Base-by-base conservation (phyloP, 2,797 vertebrate species). In the Poecilia wingei region DNA sequence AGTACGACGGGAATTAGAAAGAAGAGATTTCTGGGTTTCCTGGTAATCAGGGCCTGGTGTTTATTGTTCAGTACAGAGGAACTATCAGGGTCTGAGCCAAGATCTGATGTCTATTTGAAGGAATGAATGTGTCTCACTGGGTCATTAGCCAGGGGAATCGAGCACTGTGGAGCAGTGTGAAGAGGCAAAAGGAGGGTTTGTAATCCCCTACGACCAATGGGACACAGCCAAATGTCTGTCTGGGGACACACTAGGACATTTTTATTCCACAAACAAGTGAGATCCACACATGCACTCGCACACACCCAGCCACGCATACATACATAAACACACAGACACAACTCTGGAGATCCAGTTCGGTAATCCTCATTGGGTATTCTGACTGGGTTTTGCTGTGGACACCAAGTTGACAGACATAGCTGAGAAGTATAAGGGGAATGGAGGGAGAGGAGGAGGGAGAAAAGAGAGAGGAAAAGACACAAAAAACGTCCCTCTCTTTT, bases 311-410 rank as follows among this genome's bases (percentile, higher is more conserved):
- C 75, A 82, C 20, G 66, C 77, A 89, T 84, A 82, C 82, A 92
- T 85, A 64, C 80, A 88, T 77, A 90, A 77, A 88, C 43, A 59
- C 86, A 90, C 79, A 83, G 51, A 86, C 77, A 77, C 82, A 82
- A 78, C 78, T 80, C 85, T 43, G 80, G 83, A 91, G 87, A 92
- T 92, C 90, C 82, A 84, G 90, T 93, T 87, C 89, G 69, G 89
- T 94, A 93, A 94, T 93, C 90, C 91, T 95, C 89, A 93, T 95
- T 95, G 87, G 87, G 91, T 95, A 96, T 95, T 95, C 94, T 76
- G 84, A 88, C 53, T 0, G 90, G 86, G 93, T 93, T 94, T 90
- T 90, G 83, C 92, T 73, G 84, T 91, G 91, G 90, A 93, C 91
- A 93, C 93, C 90, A 90, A 94, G 92, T 95, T 95, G 93, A 95